Percentiles rank a stretch among this genome's conserved stretches.
phyloP scores from a whole-genome alignment of 37 sponge, comb jelly and placozoan species.

The Amphimedon queenslandica region DNA sequence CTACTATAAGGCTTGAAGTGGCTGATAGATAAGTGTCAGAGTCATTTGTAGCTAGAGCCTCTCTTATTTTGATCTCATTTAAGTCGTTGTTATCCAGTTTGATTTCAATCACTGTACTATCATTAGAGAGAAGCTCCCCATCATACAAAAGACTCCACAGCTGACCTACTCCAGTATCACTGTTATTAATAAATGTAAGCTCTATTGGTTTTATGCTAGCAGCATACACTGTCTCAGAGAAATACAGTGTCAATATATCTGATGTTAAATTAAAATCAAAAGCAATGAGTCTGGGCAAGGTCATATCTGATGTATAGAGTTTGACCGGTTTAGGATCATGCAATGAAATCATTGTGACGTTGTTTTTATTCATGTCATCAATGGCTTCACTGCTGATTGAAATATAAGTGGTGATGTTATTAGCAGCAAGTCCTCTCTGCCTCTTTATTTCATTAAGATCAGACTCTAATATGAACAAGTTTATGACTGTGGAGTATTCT shows the following conservation, averaged over 20 bases:
- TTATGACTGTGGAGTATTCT: conserved; percentile 38
- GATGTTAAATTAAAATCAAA: conserved; percentile 69
- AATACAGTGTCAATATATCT: conserved; percentile 59
- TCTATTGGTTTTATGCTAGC: conserved; percentile 34
- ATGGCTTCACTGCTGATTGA: conserved; percentile 32
- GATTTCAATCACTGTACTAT: conserved; percentile 58
- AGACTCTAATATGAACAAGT: conserved; percentile 20
- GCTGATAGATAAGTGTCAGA: conserved; percentile 57
- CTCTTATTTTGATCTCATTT: conserved; percentile 70
- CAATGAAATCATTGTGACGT: conserved; percentile 30
- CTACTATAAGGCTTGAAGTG: conserved; percentile 29
- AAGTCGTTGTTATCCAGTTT: conserved; percentile 59
- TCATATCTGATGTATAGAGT: conserved; percentile 47
- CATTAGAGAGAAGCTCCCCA: conserved; percentile 32
- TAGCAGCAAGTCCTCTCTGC: conserved; percentile 60
- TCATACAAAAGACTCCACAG: not conserved
- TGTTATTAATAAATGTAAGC: conserved; percentile 33
- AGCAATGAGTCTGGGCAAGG: conserved; percentile 29
- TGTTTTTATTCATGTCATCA: conserved; percentile 71
- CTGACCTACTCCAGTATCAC: conserved; percentile 18
- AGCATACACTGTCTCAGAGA: conserved; percentile 65
- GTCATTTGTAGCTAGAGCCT: conserved; percentile 46
- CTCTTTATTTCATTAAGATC: conserved; percentile 86
- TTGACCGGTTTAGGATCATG: conserved; percentile 21
- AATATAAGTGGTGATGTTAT: conserved; percentile 46